phyloP scores from a whole-genome alignment of 1,140 invertebrate species.

The Daktulosphaira vitifoliae region DNA sequence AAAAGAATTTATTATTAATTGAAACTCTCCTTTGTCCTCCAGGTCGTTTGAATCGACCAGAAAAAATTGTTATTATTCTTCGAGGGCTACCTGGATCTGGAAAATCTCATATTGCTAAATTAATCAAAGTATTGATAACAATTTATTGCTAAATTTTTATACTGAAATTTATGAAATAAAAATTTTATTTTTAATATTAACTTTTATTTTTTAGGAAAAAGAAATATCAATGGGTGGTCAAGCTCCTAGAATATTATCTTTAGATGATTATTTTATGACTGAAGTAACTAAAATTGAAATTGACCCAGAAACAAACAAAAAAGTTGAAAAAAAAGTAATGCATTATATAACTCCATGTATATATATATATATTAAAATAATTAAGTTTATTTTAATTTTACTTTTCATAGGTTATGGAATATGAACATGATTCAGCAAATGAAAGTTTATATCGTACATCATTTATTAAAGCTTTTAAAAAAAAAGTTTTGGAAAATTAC shows the following conservation, averaged over 20 bases:
- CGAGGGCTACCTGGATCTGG: conserved; percentile 83
- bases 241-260: conserved; percentile 77
- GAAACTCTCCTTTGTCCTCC: conserved; percentile 72
- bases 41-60: conserved; percentile 63
- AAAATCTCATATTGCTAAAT: conserved; percentile 76
- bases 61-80: conserved; percentile 78
- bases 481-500: conserved; percentile 81
- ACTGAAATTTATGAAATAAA: too few species aligned
- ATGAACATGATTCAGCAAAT: conserved; percentile 80
- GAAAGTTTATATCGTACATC: conserved; percentile 73
- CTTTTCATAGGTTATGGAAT: conserved; percentile 68
- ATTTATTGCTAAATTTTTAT: background rate
- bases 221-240: conserved; percentile 66
- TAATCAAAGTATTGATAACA: conserved; percentile 61
- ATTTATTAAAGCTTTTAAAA: conserved; percentile 82
- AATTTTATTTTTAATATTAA: too few species aligned
- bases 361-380: too few species aligned
- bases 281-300: conserved; percentile 73
- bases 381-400: too few species aligned
- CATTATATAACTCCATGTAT: background rate
- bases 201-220: conserved; percentile 52
- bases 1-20: conserved; percentile 42
- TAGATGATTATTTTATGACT: conserved; percentile 93
- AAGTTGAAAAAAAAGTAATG: conserved; percentile 53
- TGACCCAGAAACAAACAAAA: conserved; percentile 65